Evolutionary conservation across 1,140 invertebrate genomes (phyloP).

Genomic region (Triops longicaudatus): DNA sequence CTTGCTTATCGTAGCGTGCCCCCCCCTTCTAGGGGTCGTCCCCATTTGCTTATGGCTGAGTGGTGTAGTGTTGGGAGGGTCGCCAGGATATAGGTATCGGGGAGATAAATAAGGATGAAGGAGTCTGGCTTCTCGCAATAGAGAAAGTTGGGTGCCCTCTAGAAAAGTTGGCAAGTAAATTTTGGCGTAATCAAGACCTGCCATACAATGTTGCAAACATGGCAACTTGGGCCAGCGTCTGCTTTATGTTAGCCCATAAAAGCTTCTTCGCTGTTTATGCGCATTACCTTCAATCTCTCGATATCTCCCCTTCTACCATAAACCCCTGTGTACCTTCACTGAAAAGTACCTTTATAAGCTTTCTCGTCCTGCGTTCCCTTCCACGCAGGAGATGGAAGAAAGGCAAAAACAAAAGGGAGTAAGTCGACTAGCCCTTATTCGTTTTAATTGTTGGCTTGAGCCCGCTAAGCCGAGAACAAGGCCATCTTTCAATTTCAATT

Average conservation of each 20-base stretch:
- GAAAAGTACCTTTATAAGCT: neutral
- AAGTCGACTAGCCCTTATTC: neutral
- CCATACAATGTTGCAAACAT: slow-evolving; percentile 8
- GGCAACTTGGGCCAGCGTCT: neutral
- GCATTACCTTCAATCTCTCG: slow-evolving; percentile 9
- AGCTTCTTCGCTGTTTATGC: slow-evolving; percentile 8
- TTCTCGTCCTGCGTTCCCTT: neutral
- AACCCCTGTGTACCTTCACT: neutral
- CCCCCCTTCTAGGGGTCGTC: neutral
- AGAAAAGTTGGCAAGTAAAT: slow-evolving; percentile 12
- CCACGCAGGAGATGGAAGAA: too few relatives aligned
- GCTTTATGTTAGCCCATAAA: neutral
- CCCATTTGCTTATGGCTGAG: neutral
- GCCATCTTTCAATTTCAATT: neutral
- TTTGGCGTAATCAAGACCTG: slow-evolving; percentile 11
- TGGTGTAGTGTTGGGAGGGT: neutral
- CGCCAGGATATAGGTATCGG: too few relatives aligned
- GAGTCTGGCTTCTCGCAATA: neutral
- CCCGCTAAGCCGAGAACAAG: neutral
- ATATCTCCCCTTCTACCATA: neutral
- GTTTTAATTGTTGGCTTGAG: neutral
- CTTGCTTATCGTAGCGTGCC: neutral
- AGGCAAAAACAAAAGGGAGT: neutral
- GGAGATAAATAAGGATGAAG: slow-evolving; percentile 2
- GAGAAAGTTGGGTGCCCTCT: neutral